Evolutionary conservation across 64 coral and sea anemone species (phyloP), one percentile per base, ranked within the genome.

Genomic region (Actinia tenebrosa): DNA sequence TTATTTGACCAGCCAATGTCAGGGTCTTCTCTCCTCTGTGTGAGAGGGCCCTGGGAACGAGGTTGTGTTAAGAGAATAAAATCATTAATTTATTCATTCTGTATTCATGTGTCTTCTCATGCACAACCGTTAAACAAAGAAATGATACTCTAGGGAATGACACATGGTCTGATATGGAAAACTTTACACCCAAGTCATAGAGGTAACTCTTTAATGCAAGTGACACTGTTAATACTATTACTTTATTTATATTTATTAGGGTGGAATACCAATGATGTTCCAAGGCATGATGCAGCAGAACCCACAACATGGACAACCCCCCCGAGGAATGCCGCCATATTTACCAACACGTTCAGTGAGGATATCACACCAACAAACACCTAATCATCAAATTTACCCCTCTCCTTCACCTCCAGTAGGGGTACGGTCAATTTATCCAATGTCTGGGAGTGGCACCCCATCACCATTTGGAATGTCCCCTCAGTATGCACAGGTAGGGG

Each of bases 351-450:
- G 94, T 56, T 45, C 90, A 64, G 81, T 96, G 3, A 82, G 90
- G 87, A 81, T 96, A 23, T 80, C 87, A 61, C 80, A 69, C 20
- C 88, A 77, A 8, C 79, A 63, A 0, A 84, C 78, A 81, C 61
- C 86, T 23, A 89, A 88, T 44, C 91, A 84, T 42, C 91, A 81
- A 17, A 87, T 93, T 87, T 96, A 90, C 77, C 71, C 84, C 7
- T 96, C 94, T 22, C 94, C 91, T 30, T 58, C 56, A 11, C 87
- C 90, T 8, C 37, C 79, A 3, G 91, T 80, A n/a, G 79, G 69
- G 69, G 69, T 72, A 80, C 79, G 53, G 18, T 45, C 22, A 18
- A 80, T 81, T 4, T 53, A 53, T 5, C 50, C 4, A 11, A 50
- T 81, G 50, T 15, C 16, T 25, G 79, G 56, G 56, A 13, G 79